These are phyloP conservation scores for Phyllotreta cruciferae DNA, from an alignment of 2,888 invertebrate species.

Conservation along the genomic window DNA sequence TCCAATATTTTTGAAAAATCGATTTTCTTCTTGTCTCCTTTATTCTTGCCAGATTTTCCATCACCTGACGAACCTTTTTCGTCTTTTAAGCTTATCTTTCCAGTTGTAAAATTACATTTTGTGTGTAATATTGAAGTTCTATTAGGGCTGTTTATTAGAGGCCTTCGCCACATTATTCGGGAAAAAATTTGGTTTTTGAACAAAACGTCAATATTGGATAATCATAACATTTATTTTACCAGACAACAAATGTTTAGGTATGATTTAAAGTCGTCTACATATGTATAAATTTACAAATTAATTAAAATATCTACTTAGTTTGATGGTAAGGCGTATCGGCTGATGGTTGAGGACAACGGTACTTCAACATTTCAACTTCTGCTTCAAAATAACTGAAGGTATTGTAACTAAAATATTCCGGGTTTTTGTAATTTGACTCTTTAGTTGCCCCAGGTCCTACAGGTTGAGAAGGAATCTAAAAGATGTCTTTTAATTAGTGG, in stretches of 20 bases:
- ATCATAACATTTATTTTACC: background rate
- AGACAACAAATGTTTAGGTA: background rate
- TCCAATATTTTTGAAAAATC: background rate
- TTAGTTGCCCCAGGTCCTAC: constrained; percentile 79
- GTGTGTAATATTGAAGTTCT: too few species aligned
- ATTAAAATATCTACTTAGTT: constrained; percentile 20
- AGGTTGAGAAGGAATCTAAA: constrained; percentile 60
- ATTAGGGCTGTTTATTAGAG: too few species aligned
- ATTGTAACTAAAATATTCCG: constrained; percentile 86
- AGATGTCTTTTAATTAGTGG: constrained; percentile 1
- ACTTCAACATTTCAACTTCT: constrained; percentile 84
- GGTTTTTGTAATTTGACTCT: constrained; percentile 74
- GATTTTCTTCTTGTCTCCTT: background rate
- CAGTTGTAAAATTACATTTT: too few species aligned
- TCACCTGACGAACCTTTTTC: too few species aligned
- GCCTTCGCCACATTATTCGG: too few species aligned
- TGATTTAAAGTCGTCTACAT: background rate
- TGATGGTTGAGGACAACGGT: constrained; percentile 80
- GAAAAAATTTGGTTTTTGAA: too few species aligned
- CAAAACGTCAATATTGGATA: too few species aligned
- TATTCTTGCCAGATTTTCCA: too few species aligned
- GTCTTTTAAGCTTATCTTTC: too few species aligned
- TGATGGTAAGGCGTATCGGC: constrained; percentile 45
- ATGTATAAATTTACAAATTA: background rate
- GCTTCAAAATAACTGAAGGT: constrained; percentile 81